These are phyloP conservation scores for Cacatua alba DNA, from an alignment of 2,113 vertebrate species.

Conservation along the genomic window DNA sequence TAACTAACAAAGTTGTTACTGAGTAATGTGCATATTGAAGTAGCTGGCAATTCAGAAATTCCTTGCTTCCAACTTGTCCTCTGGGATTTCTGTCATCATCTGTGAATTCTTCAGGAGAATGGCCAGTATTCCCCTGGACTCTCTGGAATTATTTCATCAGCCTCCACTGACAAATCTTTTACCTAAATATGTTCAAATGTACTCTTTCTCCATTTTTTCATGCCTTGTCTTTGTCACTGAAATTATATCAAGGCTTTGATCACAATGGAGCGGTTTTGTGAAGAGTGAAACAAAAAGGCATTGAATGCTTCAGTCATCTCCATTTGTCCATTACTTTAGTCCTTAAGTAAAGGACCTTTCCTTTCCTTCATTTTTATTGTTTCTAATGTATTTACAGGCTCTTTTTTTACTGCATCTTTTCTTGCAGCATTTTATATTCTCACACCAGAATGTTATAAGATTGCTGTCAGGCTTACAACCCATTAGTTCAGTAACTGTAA, in stretches of 20 bases:
- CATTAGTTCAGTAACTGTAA: background rate
- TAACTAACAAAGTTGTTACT: background rate
- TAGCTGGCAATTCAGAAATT: background rate
- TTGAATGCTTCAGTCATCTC: background rate
- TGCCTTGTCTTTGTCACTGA: background rate
- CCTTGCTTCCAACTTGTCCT: background rate
- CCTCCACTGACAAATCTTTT: background rate
- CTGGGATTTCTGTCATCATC: background rate
- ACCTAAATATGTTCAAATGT: background rate
- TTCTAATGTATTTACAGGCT: background rate
- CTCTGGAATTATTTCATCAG: background rate
- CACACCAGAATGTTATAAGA: background rate
- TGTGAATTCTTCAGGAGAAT: background rate
- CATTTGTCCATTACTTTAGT: background rate
- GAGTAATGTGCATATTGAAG: background rate
- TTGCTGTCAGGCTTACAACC: background rate
- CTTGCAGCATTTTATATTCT: background rate
- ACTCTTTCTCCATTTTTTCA: background rate
- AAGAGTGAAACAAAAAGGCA: background rate
- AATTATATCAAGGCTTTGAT: background rate
- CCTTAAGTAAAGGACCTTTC: background rate
- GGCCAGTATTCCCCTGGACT: background rate
- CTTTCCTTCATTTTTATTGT: background rate
- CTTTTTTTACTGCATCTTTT: background rate
- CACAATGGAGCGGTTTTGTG: background rate